These are phyloP conservation scores for Coptodon rendalli DNA, from an alignment of 2,113 vertebrate genomes.

Conservation along the genomic window DNA sequence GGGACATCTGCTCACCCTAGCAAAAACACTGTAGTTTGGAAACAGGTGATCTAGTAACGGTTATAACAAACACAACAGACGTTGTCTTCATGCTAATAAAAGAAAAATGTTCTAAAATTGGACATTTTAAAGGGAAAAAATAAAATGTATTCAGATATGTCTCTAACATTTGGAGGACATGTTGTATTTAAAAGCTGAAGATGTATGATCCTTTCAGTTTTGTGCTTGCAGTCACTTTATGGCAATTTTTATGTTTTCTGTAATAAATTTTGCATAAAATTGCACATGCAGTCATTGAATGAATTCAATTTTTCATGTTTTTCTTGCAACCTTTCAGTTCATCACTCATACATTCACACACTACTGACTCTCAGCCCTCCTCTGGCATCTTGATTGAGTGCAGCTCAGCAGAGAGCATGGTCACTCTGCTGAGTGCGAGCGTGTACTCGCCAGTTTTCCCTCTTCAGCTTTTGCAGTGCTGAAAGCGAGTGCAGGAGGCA, in stretches of 20 bases:
- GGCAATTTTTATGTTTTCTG: not conserved
- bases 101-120: not conserved
- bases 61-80: not conserved
- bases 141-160: not conserved
- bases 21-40: too few relatives aligned
- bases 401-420: constrained; percentile 2
- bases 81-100: not conserved
- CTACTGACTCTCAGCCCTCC: not conserved
- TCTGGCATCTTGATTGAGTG: constrained; percentile 29
- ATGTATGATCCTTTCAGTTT: not conserved
- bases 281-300: not conserved
- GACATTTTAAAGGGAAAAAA: not conserved
- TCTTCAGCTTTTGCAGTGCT: constrained; percentile 36
- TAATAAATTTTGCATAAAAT: not conserved
- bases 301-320: not conserved
- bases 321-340: not conserved
- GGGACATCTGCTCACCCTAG: not conserved
- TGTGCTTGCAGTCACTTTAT: not conserved
- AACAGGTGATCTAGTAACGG: not conserved
- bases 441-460: not conserved
- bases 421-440: constrained; percentile 18
- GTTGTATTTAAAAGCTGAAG: not conserved
- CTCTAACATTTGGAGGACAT: constrained; percentile 11
- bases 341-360: not conserved
- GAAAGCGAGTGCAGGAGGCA: not conserved